Evolutionary conservation across 2,888 invertebrate genomes (phyloP).

Genomic region (Cosmorhoe ocellata): DNA sequence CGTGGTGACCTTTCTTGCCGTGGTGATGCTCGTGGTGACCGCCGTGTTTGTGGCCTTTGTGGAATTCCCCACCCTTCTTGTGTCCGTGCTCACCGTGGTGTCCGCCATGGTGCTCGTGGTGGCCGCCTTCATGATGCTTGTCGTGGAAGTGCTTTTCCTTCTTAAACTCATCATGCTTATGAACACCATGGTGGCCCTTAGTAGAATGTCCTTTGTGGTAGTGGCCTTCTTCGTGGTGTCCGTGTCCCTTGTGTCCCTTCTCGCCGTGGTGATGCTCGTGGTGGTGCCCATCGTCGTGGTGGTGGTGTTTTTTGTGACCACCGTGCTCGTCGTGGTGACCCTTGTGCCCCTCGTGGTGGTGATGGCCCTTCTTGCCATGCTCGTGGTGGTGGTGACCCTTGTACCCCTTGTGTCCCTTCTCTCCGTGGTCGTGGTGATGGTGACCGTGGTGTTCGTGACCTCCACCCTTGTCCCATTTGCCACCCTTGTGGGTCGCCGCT

Average conservation of each 20-base stretch:
- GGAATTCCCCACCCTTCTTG: conserved; percentile 90
- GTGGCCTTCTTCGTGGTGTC: conserved; percentile 83
- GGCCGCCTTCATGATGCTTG: conserved; percentile 90
- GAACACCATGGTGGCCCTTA: conserved; percentile 92
- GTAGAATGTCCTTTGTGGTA: conserved; percentile 93
- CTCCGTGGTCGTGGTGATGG: conserved; percentile 86
- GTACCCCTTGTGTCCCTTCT: conserved; percentile 89
- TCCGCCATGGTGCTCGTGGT: conserved; percentile 90
- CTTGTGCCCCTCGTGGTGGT: conserved; percentile 86
- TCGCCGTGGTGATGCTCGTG: conserved; percentile 85
- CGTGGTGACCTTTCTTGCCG: conserved; percentile 91
- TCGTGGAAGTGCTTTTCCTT: conserved; percentile 94
- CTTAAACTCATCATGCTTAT: conserved; percentile 92
- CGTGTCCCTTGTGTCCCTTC: conserved; percentile 84
- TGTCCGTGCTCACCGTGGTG: conserved; percentile 90
- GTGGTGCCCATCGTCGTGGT: conserved; percentile 86
- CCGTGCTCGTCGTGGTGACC: conserved; percentile 84
- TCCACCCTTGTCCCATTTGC: conserved; percentile 82
- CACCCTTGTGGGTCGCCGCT: conserved; percentile 75
- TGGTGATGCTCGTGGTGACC: conserved; percentile 90
- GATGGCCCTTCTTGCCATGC: conserved; percentile 88
- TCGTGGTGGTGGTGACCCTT: conserved; percentile 84
- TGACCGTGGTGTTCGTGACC: conserved; percentile 85
- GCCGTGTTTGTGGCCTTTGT: conserved; percentile 90
- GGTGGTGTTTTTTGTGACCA: conserved; percentile 85